Evolutionary conservation across 2,797 vertebrate genomes (phyloP), one percentile per base, ranked within the genome.

Genomic region (Crypturellus tataupa): DNA sequence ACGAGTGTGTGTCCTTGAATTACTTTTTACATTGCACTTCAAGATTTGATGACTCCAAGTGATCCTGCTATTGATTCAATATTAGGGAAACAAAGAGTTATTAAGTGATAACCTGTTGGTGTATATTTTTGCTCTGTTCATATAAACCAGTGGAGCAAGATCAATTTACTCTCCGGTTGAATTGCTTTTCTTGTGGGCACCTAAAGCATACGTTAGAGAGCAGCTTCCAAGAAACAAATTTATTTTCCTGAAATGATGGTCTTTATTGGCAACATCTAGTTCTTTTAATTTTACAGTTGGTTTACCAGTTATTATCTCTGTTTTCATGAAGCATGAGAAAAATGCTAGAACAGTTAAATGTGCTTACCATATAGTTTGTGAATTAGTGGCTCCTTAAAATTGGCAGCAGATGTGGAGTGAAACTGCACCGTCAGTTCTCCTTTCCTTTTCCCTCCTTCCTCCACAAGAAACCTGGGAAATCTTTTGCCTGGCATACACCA

Each of bases 271-370:
- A 98, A 98, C 97, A 98, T 97, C 97, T 97, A 98, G 97, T 98
- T 97, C 98, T 98, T 98, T 98, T 98, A 98, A 98, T 98, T 98
- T 98, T 98, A 98, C 97, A 98, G 97, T 98, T 98, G 98, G 96
- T 98, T 98, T 98, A 97, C 98, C 97, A 97, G 97, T 97, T 98
- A 98, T 98, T 98, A 98, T 98, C 97, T 98, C 97, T 97, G 96
- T 97, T 98, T 98, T 98, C 97, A 97, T 95, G 97, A 97, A 97
- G 97, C 97, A 97, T 97, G 97, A 97, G 97, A 97, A 97, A 97
- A 98, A 97, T 96, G 84, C 92, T 96, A 96, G 95, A 97, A 97
- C 92, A 97, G 95, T 98, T 98, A 96, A 97, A 97, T 97, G 96
- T 97, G 97, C 97, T 98, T 97, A 97, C 96, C 82, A 96, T 96